Conservation (phyloP, 2,888 invertebrate genomes). For the Tiphia femorata region DNA sequence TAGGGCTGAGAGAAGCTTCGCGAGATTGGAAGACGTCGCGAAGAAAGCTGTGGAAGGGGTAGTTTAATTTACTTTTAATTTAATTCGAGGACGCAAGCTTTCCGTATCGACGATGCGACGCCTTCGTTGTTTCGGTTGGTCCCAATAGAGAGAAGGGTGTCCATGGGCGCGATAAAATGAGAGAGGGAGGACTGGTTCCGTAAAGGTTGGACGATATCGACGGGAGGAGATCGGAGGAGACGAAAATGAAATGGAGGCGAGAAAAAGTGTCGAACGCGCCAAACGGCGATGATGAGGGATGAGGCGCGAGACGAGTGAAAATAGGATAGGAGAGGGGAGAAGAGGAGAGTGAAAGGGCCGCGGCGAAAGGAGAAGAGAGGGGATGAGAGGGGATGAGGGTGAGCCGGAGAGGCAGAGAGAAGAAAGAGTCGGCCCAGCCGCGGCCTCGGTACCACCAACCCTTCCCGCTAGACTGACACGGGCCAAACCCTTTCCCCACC, state of each 20-base stretch:
- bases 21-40: neutral
- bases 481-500: slow-evolving; percentile 58
- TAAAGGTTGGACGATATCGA: neutral
- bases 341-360: neutral
- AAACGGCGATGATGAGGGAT: neutral
- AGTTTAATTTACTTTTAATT: slow-evolving; percentile 40
- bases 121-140: slow-evolving; percentile 15
- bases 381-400: slow-evolving; percentile 8
- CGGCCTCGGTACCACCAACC: slow-evolving; percentile 31
- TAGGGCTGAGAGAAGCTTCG: slow-evolving; percentile 1
- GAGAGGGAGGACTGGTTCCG: neutral
- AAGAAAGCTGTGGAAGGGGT: slow-evolving; percentile 7
- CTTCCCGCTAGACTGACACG: slow-evolving; percentile 49
- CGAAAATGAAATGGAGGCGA: slow-evolving; percentile 34
- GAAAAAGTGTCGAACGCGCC: slow-evolving; percentile 4
- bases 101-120: neutral
- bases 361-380: slow-evolving; percentile 5
- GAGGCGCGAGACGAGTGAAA: neutral
- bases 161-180: neutral
- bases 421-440: slow-evolving; percentile 22
- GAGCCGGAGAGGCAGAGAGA: slow-evolving; percentile 24
- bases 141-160: neutral
- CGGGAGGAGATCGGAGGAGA: neutral
- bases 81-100: slow-evolving; percentile 22
- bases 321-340: neutral